These are phyloP conservation scores for Drosophila borealis DNA, from an alignment of 2,888 invertebrate genomes.

Conservation along the genomic window DNA sequence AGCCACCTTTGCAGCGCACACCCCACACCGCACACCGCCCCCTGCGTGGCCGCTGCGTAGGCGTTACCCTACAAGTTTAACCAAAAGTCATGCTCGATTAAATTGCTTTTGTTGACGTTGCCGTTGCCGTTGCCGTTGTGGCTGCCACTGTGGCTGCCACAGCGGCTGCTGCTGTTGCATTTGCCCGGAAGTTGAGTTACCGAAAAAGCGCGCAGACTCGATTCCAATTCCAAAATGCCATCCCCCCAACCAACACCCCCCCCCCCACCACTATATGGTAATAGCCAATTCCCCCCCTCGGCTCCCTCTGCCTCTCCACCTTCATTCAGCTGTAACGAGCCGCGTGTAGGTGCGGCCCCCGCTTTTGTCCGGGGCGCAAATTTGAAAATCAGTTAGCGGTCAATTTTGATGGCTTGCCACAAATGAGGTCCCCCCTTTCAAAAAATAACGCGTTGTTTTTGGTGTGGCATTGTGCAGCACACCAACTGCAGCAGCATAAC, in stretches of 20 bases:
- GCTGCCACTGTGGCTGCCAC: constrained; percentile 17
- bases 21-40: not conserved
- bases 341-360: constrained; percentile 65
- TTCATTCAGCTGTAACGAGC: constrained; percentile 55
- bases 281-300: constrained; percentile 15
- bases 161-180: constrained; percentile 20
- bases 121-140: constrained; percentile 13
- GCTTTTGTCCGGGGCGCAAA: constrained; percentile 51
- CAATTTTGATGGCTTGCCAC: constrained; percentile 70
- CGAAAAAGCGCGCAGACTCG: constrained; percentile 67
- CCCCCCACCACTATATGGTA: constrained; percentile 1
- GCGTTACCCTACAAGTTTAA: constrained; percentile 75
- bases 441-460: constrained; percentile 66
- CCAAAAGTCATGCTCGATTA: constrained; percentile 83
- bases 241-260: not conserved
- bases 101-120: constrained; percentile 73
- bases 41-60: constrained; percentile 52
- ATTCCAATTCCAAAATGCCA: constrained; percentile 47
- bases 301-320: not conserved
- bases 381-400: constrained; percentile 76
- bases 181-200: constrained; percentile 79
- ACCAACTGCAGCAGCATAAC: not conserved
- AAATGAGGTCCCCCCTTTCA: constrained; percentile 45
- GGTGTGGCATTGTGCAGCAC: constrained; percentile 71
- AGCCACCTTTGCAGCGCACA: not conserved